Conservation (phyloP, 1,140 invertebrate genomes). For the Myzus persicae region DNA sequence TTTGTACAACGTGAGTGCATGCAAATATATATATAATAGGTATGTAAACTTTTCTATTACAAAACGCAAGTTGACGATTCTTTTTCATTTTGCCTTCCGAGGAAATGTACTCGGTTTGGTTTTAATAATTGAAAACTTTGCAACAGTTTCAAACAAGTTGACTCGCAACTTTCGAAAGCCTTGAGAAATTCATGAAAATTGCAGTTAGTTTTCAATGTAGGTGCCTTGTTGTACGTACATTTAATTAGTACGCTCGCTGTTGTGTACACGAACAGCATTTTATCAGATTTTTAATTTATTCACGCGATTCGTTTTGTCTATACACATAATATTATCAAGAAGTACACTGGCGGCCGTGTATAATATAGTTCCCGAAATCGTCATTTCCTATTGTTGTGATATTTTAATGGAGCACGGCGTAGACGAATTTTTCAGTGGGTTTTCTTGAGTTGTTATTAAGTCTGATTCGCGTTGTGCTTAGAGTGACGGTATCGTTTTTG, state of each 20-base stretch:
- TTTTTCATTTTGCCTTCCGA: constrained; percentile 14
- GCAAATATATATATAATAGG: neutral
- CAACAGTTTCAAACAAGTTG: constrained; percentile 5
- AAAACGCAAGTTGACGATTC: neutral
- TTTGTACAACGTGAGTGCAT: neutral
- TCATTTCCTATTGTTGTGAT: neutral
- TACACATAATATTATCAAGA: too few species aligned
- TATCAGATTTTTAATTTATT: constrained; percentile 27
- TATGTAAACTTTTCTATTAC: constrained; percentile 30
- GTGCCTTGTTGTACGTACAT: neutral
- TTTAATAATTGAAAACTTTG: constrained; percentile 32
- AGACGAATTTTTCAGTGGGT: too few species aligned
- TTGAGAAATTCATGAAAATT: constrained; percentile 21
- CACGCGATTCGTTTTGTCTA: neutral
- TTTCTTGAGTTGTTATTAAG: too few species aligned
- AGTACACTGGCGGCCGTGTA: neutral
- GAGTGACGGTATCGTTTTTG: neutral
- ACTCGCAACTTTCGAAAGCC: constrained; percentile 19
- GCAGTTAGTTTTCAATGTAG: neutral
- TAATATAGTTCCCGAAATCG: neutral
- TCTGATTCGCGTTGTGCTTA: too few species aligned
- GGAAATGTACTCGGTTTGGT: constrained; percentile 8
- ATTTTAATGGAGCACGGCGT: neutral
- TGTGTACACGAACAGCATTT: neutral
- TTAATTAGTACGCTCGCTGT: neutral